Base-by-base conservation (phyloP, 2,797 vertebrate species). In the Melanotaenia parkinsoni region DNA sequence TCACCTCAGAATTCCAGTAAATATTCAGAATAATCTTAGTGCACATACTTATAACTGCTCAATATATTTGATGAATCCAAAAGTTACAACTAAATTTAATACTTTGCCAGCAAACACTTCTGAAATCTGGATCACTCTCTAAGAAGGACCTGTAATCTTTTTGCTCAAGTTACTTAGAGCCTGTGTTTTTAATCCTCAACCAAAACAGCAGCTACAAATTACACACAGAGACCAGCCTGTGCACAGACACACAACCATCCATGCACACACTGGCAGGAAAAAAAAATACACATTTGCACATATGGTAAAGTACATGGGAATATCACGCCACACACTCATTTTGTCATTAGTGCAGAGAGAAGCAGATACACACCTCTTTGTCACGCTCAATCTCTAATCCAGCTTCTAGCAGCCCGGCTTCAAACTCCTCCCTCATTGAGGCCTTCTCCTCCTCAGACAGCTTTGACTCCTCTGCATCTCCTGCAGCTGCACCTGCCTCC, bases 351-450 rank as follows among this genome's bases (percentile, higher is more conserved):
- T 57, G 12, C 58, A 62, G 9, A 62, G 47, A n/a, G 58, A 78
- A 53, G 68, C 24, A 73, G 24, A 75, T n/a, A 86, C 90, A 83
- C 83, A 99, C 98, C 96, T 98, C 96, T 64, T 92, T 89, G 43
- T 99, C 97, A 53, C 95, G 96, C 90, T 99, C 97, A 1, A 99
- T 93, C 86, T 98, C 95, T 58, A 99, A 91, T 28, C 98, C 98
- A 0, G 96, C 96, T 63, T 97, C 95, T 79, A 94, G 69, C 28
- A 99, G 90, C 43, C 94, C 96, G 0, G 5, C 86, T 68, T 99
- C 98, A 10, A 98, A 99, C 78, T 98, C 97, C 57, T 98, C 95
- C 70, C 98, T 93, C 81, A 97, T 97, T 65, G 95, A 70, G 61
- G 77, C 92, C 84, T 93, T 96, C 80, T 96, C 95, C 76, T 95